Conservation (phyloP, 2,888 invertebrate genomes). For the Julus scanicus region DNA sequence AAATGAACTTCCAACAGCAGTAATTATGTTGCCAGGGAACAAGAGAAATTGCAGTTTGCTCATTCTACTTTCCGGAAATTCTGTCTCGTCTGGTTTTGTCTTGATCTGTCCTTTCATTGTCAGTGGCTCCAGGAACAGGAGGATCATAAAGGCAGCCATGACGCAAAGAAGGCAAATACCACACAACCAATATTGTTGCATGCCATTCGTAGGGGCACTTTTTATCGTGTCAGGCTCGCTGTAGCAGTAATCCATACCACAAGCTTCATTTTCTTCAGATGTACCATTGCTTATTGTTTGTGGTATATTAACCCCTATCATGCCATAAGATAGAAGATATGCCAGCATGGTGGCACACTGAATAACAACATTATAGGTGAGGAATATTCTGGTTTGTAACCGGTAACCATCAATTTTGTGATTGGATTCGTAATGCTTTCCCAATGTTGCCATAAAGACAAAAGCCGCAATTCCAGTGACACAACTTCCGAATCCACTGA, state of each 20-base stretch:
- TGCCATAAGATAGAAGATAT: constrained; percentile 37
- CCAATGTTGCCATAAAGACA: constrained; percentile 46
- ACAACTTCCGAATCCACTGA: constrained; percentile 47
- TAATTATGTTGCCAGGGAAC: constrained; percentile 48
- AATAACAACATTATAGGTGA: constrained; percentile 26
- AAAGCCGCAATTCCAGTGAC: constrained; percentile 40
- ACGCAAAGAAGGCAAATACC: constrained; percentile 36
- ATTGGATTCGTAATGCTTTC: constrained; percentile 37
- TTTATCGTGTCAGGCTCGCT: background rate
- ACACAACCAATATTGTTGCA: constrained; percentile 49
- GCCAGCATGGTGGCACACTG: constrained; percentile 20
- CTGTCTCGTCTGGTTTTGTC: background rate
- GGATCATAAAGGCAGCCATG: constrained; percentile 41
- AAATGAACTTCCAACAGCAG: constrained; percentile 47
- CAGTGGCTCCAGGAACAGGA: constrained; percentile 49
- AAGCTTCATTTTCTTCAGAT: background rate
- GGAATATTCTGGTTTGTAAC: constrained; percentile 51
- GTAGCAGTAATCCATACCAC: constrained; percentile 45
- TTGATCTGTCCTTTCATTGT: background rate
- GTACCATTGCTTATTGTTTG: constrained; percentile 11
- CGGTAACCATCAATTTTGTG: constrained; percentile 41
- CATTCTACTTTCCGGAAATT: background rate
- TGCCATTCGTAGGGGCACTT: background rate
- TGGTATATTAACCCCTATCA: constrained; percentile 2
- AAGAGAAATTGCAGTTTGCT: constrained; percentile 44